phyloP scores from a whole-genome alignment of 2,888 invertebrate genomes.

The Lysandra coridon region DNA sequence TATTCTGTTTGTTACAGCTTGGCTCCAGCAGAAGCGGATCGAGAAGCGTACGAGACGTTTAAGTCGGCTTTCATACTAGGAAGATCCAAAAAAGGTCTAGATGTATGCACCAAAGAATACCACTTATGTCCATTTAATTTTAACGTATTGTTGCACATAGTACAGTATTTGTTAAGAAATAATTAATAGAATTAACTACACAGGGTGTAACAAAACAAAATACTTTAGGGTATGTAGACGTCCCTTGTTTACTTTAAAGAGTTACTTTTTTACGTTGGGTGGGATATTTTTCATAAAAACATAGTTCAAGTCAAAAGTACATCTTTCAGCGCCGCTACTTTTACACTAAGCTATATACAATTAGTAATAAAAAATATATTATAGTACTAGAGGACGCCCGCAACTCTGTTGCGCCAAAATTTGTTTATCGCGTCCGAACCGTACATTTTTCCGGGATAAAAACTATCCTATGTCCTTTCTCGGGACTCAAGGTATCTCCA shows the following conservation, averaged over 20 bases:
- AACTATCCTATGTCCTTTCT: too few relatives aligned
- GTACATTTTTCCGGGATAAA: too few relatives aligned
- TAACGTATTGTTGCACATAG: neutral
- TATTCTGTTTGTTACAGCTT: neutral
- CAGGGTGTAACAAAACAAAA: neutral
- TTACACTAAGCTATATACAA: too few relatives aligned
- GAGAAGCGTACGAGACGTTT: neutral
- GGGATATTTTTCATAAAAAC: too few relatives aligned
- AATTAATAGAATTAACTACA: neutral
- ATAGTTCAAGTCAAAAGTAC: too few relatives aligned
- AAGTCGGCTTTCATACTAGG: neutral
- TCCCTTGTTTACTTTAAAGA: neutral
- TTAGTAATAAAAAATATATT: too few relatives aligned
- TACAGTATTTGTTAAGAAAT: constrained; percentile 22
- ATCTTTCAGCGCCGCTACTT: too few relatives aligned
- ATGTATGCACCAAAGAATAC: constrained; percentile 25
- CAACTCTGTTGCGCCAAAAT: too few relatives aligned
- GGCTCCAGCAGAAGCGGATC: neutral
- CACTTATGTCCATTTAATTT: constrained; percentile 16
- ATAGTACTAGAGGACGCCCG: too few relatives aligned
- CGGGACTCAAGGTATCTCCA: too few relatives aligned
- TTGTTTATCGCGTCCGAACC: too few relatives aligned
- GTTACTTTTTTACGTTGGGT: too few relatives aligned
- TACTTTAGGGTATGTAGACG: neutral
- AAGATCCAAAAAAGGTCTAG: neutral